These are phyloP conservation scores for Orycteropus afer DNA, from an alignment of 2,113 vertebrate genomes.

Conservation along the genomic window DNA sequence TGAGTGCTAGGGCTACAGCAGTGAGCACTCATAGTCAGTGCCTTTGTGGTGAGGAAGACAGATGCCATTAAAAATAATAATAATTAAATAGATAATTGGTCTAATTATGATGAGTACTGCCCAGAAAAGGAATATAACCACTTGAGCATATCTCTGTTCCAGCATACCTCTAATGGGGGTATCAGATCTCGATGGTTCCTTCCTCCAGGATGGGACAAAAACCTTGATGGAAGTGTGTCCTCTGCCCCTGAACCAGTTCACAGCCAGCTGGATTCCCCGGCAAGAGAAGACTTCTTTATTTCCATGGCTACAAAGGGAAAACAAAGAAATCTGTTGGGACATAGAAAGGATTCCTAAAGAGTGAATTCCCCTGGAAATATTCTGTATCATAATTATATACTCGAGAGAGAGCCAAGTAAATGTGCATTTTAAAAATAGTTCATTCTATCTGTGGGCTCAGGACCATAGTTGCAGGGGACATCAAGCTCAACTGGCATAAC, in stretches of 20 bases:
- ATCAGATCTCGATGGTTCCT: slow-evolving; percentile 89
- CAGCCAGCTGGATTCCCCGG: slow-evolving; percentile 93
- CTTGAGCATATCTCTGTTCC: fast-evolving
- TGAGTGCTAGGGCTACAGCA: background rate
- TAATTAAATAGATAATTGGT: fast-evolving
- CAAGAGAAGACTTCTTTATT: slow-evolving; percentile 95
- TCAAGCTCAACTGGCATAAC: too few relatives aligned
- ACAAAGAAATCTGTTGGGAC: slow-evolving; percentile 45
- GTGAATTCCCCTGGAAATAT: background rate
- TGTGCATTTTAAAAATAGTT: background rate
- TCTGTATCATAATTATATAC: background rate
- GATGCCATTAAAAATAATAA: background rate
- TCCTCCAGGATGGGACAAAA: slow-evolving; percentile 95
- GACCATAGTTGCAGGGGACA: too few relatives aligned
- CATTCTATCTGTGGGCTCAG: too few relatives aligned
- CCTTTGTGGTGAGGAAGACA: background rate
- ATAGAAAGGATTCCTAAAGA: background rate
- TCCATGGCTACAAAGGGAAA: slow-evolving; percentile 88
- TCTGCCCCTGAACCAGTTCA: slow-evolving; percentile 93
- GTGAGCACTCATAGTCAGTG: fast-evolving
- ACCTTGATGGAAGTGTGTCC: slow-evolving; percentile 93
- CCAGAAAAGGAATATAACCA: background rate
- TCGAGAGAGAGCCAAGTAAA: background rate
- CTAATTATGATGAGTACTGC: fast-evolving
- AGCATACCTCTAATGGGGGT: slow-evolving; percentile 91